These are phyloP conservation scores for Leucosticte australis DNA, from an alignment of 2,113 vertebrate species.

Conservation along the genomic window DNA sequence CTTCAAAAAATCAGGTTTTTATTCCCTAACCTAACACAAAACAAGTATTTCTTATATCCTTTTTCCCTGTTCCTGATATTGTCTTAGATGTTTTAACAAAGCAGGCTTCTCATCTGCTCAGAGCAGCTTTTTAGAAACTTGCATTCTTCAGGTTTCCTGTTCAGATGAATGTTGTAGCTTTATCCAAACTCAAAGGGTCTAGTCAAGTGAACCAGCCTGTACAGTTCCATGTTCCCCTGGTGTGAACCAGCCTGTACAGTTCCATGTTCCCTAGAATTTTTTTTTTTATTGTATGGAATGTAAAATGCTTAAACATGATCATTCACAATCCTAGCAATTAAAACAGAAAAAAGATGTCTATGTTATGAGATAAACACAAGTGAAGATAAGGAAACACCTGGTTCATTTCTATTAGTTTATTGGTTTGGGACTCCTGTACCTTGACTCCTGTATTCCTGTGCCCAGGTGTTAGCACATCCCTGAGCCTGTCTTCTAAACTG, in stretches of 20 bases:
- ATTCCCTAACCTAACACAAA: not conserved
- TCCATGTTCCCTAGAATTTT: not conserved
- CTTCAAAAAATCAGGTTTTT: rapidly evolving
- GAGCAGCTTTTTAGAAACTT: not conserved
- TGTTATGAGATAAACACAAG: not conserved
- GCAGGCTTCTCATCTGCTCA: not conserved
- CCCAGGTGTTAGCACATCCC: not conserved
- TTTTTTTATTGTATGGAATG: not conserved
- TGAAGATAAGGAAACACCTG: not conserved
- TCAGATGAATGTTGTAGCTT: not conserved
- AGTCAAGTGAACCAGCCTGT: not conserved
- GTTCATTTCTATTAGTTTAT: not conserved
- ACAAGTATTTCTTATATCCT: not conserved
- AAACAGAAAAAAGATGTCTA: not conserved
- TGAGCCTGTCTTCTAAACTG: not conserved
- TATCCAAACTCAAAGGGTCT: not conserved
- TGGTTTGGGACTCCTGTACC: not conserved
- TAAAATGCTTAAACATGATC: not conserved
- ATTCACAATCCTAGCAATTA: not conserved
- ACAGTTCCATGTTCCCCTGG: too few relatives aligned
- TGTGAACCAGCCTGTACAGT: not conserved
- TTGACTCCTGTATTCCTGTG: not conserved
- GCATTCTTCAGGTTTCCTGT: not conserved
- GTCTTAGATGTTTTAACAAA: slow-evolving; percentile 3
- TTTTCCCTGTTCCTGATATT: not conserved